Evolutionary conservation across 2,888 invertebrate species (phyloP).

Genomic region (Leucophora obtusa): DNA sequence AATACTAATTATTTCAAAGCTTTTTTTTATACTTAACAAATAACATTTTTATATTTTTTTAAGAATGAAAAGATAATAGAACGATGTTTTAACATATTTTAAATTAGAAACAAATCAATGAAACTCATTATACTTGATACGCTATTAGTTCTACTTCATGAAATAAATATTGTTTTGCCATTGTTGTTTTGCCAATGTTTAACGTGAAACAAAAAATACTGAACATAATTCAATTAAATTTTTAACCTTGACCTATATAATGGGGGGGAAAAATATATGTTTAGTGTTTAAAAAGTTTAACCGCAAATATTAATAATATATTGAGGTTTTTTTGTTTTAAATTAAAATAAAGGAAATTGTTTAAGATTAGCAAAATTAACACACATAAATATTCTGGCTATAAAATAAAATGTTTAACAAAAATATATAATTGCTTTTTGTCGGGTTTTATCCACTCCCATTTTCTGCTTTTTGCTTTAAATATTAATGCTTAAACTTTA

Average conservation of each 20-base stretch:
- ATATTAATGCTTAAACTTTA: constrained; percentile 37
- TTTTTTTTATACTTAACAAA: no score
- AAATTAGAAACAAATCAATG: no score
- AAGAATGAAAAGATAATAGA: no score
- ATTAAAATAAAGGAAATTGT: background rate
- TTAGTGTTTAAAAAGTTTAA: background rate
- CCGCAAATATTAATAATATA: background rate
- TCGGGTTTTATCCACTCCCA: constrained; percentile 28
- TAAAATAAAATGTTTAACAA: background rate
- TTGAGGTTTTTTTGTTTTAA: no score
- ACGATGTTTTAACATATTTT: no score
- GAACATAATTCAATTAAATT: background rate
- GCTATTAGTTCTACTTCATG: background rate
- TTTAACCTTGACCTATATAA: background rate
- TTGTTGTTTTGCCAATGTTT: background rate
- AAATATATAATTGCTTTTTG: background rate
- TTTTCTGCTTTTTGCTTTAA: background rate
- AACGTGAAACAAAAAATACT: background rate
- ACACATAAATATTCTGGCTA: background rate
- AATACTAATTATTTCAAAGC: no score
- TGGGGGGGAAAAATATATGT: background rate
- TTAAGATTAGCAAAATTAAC: background rate
- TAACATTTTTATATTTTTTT: no score
- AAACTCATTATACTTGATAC: background rate
- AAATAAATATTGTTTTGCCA: background rate